These are phyloP conservation scores for Micromussa lordhowensis DNA, from an alignment of 92 coral and sea anemone species.

Conservation along the genomic window DNA sequence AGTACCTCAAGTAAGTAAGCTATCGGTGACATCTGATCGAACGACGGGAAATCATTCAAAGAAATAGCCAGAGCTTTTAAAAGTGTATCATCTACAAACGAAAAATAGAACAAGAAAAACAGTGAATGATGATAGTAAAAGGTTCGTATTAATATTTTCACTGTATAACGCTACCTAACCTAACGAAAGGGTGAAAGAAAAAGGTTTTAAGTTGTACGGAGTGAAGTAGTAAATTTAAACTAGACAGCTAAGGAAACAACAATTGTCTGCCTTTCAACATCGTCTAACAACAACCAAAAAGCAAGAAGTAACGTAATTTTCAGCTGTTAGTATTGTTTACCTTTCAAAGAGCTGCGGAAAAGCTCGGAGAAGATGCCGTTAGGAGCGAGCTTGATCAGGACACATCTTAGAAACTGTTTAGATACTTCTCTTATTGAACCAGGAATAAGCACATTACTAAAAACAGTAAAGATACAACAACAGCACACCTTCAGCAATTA, in stretches of 20 bases:
- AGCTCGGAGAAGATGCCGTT: constrained; percentile 96
- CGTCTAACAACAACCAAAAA: not conserved
- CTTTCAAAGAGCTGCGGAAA: constrained; percentile 85
- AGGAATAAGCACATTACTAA: constrained; percentile 85
- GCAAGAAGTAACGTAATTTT: no score
- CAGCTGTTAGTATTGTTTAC: constrained; percentile 37
- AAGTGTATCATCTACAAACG: constrained; percentile 77
- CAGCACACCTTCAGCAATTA: not conserved
- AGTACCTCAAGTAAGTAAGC: constrained; percentile 93
- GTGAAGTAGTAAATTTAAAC: not conserved
- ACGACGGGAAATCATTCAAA: constrained; percentile 87
- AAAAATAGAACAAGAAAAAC: not conserved
- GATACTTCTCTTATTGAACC: constrained; percentile 97
- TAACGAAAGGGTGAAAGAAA: no score
- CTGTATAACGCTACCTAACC: no score
- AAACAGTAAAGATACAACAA: not conserved
- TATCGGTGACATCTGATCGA: constrained; percentile 99
- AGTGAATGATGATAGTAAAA: not conserved
- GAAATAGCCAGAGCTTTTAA: constrained; percentile 88
- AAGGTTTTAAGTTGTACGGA: not conserved
- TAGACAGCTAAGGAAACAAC: not conserved
- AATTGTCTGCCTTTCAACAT: no score
- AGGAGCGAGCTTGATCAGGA: constrained; percentile 95
- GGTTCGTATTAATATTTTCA: no score
- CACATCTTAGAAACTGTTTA: constrained; percentile 95